A percentile compares a stretch with the other conserved stretches of the same genome.
Evolutionary conservation across 2,797 vertebrate species (phyloP).

Genomic region (Anisognathus igniventris): DNA sequence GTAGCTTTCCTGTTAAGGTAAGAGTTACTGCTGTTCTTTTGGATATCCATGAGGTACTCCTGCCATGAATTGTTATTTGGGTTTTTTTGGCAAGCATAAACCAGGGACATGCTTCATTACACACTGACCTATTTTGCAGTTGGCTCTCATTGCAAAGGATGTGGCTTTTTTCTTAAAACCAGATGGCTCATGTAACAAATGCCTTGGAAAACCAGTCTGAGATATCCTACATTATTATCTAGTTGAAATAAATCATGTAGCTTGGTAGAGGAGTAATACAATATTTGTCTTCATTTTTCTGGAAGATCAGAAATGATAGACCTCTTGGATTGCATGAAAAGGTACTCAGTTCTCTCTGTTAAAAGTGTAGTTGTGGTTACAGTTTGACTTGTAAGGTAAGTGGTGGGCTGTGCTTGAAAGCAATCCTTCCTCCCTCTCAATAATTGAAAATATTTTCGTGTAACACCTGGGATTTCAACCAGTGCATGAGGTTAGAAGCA

Average conservation of each 20-base stretch:
- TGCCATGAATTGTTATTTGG: neutral
- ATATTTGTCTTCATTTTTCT: conserved; percentile 16
- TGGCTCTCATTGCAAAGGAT: neutral
- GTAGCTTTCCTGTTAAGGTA: conserved; percentile 98
- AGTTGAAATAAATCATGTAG: neutral
- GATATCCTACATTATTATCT: neutral
- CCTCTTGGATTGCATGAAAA: neutral
- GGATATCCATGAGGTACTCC: neutral
- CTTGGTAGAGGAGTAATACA: neutral
- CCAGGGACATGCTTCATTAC: conserved; percentile 7
- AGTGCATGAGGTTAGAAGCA: neutral
- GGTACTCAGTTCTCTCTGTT: neutral
- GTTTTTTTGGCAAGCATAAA: neutral
- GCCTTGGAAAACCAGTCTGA: conserved; percentile 4
- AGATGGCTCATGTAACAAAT: conserved; percentile 14
- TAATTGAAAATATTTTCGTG: neutral
- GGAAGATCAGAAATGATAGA: neutral
- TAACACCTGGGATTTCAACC: neutral
- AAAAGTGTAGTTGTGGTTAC: neutral
- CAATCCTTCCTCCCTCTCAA: neutral
- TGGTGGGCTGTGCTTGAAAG: neutral
- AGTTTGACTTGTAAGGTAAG: neutral
- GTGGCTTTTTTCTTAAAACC: neutral
- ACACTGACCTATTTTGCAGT: conserved; percentile 27
- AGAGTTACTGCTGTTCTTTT: conserved; percentile 39